phyloP scores from a whole-genome alignment of 2,797 vertebrate species.

The Danio albolineatus region DNA sequence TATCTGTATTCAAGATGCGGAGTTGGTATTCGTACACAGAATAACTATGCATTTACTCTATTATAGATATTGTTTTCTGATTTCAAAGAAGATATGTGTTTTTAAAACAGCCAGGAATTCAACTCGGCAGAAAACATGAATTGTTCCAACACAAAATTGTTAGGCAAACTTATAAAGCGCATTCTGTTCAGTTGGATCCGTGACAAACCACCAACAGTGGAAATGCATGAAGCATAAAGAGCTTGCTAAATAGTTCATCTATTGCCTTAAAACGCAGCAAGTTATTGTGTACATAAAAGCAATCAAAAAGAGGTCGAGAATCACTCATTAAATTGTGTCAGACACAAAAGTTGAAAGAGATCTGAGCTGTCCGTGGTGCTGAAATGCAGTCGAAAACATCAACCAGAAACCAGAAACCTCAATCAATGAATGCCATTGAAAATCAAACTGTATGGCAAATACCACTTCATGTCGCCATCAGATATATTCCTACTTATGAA shows the following conservation, averaged over 20 bases:
- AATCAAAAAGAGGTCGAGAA: not conserved
- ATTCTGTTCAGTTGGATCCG: slow-evolving; percentile 5
- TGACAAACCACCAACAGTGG: not conserved
- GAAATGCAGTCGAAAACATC: slow-evolving; percentile 55
- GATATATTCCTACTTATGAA: not conserved
- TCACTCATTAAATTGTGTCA: not conserved
- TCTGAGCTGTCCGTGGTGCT: slow-evolving; percentile 82
- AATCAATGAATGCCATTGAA: not conserved
- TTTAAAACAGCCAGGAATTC: slow-evolving; percentile 3
- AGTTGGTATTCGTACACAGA: not conserved
- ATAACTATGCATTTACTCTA: not conserved
- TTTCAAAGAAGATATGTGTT: not conserved
- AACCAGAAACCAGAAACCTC: not conserved
- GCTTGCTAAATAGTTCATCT: not conserved
- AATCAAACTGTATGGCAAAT: not conserved
- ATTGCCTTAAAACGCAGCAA: not conserved
- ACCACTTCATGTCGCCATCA: not conserved
- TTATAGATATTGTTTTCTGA: not conserved
- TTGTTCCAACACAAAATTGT: not conserved
- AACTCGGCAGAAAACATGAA: not conserved
- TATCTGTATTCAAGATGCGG: not conserved
- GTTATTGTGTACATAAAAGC: not conserved
- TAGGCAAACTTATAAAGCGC: slow-evolving; percentile 4
- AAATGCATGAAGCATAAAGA: not conserved
- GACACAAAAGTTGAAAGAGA: slow-evolving; percentile 23